phyloP scores from a whole-genome alignment of 2,797 vertebrate genomes.

The Pangasius mekongensis region DNA sequence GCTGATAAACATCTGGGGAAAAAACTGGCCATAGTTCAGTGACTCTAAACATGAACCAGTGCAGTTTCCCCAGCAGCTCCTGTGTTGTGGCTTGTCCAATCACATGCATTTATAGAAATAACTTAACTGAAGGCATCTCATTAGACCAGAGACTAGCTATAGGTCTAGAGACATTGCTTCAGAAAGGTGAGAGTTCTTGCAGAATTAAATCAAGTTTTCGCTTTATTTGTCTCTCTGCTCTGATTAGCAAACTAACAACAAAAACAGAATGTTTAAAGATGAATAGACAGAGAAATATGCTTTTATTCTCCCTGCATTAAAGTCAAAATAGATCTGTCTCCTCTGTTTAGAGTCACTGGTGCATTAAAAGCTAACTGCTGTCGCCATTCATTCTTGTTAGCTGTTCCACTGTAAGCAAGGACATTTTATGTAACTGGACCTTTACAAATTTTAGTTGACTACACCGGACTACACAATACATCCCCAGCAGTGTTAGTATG shows the following conservation, averaged over 20 bases:
- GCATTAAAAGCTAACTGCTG: background rate
- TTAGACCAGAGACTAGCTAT: background rate
- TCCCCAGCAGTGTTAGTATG: slow-evolving; percentile 38
- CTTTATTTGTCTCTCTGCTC: background rate
- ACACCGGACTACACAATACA: background rate
- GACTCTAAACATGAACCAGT: background rate
- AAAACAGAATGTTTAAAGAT: background rate
- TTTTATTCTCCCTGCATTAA: background rate
- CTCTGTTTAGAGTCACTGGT: background rate
- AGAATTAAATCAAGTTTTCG: background rate
- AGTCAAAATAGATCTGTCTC: background rate
- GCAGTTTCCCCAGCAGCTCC: background rate
- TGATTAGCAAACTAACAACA: background rate
- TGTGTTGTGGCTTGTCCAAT: background rate
- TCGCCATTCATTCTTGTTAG: background rate
- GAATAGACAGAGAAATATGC: background rate
- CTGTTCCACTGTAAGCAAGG: background rate
- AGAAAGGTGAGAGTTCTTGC: background rate
- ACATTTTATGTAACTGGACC: background rate
- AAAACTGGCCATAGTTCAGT: background rate
- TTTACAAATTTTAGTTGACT: background rate
- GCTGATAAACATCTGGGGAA: background rate
- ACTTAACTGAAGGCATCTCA: background rate
- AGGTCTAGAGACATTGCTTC: background rate
- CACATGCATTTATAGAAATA: background rate